Percentiles rank a stretch among this genome's conserved stretches.
These are phyloP conservation scores for Arctocebus calabarensis DNA, from an alignment of 2,797 vertebrate genomes.

Conservation along the genomic window DNA sequence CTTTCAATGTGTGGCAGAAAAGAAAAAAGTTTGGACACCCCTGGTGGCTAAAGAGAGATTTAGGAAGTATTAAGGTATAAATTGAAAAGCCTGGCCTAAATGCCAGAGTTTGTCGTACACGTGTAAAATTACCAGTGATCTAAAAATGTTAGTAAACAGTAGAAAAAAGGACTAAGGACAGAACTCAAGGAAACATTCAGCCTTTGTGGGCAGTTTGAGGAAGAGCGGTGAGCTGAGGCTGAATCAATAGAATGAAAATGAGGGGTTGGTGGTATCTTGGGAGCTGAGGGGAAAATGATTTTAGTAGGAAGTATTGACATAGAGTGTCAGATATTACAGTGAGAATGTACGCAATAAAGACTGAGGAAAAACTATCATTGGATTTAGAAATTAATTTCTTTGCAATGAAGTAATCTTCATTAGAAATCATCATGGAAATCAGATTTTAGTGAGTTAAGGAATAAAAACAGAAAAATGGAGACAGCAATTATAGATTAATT, in stretches of 20 bases:
- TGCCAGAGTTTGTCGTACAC: not conserved
- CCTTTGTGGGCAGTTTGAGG: not conserved
- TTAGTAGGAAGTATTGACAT: not conserved
- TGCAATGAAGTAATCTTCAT: not conserved
- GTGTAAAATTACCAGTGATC: not conserved
- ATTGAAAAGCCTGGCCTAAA: not conserved
- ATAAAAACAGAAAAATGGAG: not conserved
- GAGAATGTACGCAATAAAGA: not conserved
- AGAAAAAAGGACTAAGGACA: not conserved
- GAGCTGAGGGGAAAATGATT: not conserved
- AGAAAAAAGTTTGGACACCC: too few species aligned
- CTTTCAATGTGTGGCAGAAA: too few species aligned
- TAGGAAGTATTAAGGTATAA: constrained; percentile 18
- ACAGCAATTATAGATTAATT: not conserved
- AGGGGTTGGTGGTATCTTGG: not conserved
- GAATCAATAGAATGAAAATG: not conserved
- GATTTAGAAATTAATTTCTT: not conserved
- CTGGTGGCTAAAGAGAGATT: not conserved
- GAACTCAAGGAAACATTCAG: not conserved
- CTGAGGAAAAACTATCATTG: not conserved
- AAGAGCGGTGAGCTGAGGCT: not conserved
- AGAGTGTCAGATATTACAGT: not conserved
- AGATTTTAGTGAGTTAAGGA: constrained; percentile 1
- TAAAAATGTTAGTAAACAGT: not conserved
- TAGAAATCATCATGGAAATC: too few species aligned